Percentiles rank a stretch among this genome's conserved stretches.
Evolutionary conservation across 2,797 vertebrate genomes (phyloP).

Genomic region (Protosalanx chinensis): DNA sequence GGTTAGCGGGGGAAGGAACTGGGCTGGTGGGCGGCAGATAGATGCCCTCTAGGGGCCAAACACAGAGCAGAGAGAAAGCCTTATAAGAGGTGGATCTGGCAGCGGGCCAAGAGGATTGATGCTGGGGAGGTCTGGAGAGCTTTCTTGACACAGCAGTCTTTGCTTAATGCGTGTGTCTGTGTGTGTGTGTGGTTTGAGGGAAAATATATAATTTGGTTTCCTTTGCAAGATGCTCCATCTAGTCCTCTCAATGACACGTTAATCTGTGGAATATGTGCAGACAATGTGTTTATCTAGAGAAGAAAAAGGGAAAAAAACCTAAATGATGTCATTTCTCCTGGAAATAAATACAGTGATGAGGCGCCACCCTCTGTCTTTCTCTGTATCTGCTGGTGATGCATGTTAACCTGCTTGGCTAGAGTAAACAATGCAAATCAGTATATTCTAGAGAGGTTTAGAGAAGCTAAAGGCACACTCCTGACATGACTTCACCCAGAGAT

Average conservation of each 20-base stretch:
- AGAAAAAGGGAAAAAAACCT: conserved; percentile 11
- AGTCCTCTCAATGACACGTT: not conserved
- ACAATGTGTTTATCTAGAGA: conserved; percentile 14
- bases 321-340: not conserved
- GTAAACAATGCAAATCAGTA: conserved; percentile 4
- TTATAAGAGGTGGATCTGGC: conserved; percentile 50
- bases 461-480: not conserved
- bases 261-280: conserved; percentile 12
- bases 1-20: conserved; percentile 17
- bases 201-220: not conserved
- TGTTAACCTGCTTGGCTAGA: not conserved
- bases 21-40: conserved; percentile 40
- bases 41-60: conserved; percentile 59
- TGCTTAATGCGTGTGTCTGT: not conserved
- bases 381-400: not conserved
- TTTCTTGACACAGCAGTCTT: conserved; percentile 50
- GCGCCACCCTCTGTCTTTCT: conserved; percentile 61
- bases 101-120: conserved; percentile 34
- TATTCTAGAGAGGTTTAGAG: not conserved
- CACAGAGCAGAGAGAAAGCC: conserved; percentile 25
- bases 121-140: conserved; percentile 36
- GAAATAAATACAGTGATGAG: conserved; percentile 44
- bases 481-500: not conserved
- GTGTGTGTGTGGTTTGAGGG: conserved; percentile 3
- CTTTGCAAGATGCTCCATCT: not conserved